Evolutionary conservation across 2,113 vertebrate genomes (phyloP).

Genomic region (Cervus canadensis): DNA sequence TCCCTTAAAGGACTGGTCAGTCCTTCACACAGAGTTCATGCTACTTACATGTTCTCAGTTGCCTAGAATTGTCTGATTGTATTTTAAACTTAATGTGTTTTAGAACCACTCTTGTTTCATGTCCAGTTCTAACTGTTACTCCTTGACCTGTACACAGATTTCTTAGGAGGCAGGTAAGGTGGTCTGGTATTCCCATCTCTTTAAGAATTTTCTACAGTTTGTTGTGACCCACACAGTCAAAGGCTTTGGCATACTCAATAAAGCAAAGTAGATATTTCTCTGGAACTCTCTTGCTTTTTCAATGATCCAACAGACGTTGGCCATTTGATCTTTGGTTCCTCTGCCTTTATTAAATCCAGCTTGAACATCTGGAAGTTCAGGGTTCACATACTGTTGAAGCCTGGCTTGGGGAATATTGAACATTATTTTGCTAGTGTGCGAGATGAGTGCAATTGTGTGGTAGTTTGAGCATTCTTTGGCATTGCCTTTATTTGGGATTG

Average conservation of each 20-base stretch:
- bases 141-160: background rate
- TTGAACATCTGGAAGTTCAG: background rate
- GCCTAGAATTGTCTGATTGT: background rate
- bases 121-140: background rate
- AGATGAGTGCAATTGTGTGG: background rate
- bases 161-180: background rate
- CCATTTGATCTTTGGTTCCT: background rate
- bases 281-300: background rate
- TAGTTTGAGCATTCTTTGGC: background rate
- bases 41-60: background rate
- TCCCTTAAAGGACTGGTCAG: background rate
- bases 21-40: background rate
- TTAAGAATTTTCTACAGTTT: background rate
- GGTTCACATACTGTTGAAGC: background rate
- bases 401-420: background rate
- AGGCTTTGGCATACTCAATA: background rate
- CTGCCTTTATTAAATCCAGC: background rate
- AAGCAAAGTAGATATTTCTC: background rate
- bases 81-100: background rate
- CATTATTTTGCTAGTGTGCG: background rate
- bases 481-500: background rate
- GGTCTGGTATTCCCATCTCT: background rate
- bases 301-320: background rate
- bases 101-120: background rate
- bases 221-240: background rate